These are phyloP conservation scores for Leptopilina boulardi DNA, from an alignment of 1,140 invertebrate genomes.

Conservation along the genomic window DNA sequence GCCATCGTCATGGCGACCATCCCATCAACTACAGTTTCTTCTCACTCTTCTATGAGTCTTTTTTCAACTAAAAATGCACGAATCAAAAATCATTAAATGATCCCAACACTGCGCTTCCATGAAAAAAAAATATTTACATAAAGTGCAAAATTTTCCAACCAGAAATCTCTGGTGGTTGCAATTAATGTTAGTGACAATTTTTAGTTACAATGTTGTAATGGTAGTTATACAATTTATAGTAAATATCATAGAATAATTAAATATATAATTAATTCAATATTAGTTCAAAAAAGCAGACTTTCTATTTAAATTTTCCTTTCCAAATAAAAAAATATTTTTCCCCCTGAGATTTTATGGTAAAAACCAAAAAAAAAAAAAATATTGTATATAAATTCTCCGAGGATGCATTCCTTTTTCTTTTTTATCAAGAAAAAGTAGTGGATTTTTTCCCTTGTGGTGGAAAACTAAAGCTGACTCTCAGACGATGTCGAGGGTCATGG, in stretches of 20 bases:
- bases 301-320: too few relatives aligned
- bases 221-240: too few relatives aligned
- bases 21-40: conserved; percentile 58
- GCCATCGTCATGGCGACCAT: conserved; percentile 66
- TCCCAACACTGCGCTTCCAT: too few relatives aligned
- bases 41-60: conserved; percentile 31
- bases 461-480: conserved; percentile 6
- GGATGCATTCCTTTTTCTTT: not conserved
- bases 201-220: too few relatives aligned
- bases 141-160: too few relatives aligned
- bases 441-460: not conserved
- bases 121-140: too few relatives aligned
- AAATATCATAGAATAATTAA: too few relatives aligned
- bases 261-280: too few relatives aligned
- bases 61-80: not conserved
- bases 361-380: not conserved
- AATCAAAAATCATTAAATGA: not conserved
- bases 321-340: too few relatives aligned
- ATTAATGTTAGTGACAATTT: too few relatives aligned
- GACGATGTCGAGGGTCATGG: conserved; percentile 18
- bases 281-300: too few relatives aligned
- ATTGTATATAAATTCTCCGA: not conserved
- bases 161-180: too few relatives aligned
- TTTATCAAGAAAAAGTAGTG: conserved; percentile 12
- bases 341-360: not conserved